Conservation (phyloP, 2,797 vertebrate genomes). For the Limosa lapponica region DNA sequence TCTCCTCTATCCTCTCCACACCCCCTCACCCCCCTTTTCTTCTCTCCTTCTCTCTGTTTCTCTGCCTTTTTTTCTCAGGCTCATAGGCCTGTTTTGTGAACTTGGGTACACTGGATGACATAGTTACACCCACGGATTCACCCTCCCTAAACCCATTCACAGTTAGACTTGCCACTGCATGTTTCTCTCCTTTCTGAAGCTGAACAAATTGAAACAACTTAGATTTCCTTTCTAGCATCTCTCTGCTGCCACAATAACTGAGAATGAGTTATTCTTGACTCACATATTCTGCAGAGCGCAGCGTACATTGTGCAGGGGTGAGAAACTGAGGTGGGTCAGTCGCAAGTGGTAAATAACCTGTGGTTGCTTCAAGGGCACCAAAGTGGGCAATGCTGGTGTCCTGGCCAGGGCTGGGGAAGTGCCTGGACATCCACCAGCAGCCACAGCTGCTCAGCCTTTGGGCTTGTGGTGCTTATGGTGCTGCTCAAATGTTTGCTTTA, state of each 20-base stretch:
- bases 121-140: constrained; percentile 56
- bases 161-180: constrained; percentile 43
- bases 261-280: background rate
- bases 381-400: background rate
- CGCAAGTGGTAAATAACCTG: background rate
- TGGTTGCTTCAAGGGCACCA: background rate
- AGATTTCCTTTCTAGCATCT: background rate
- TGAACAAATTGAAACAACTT: background rate
- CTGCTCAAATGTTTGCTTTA: background rate
- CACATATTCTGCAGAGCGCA: background rate
- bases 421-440: background rate
- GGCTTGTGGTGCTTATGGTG: rapidly evolving
- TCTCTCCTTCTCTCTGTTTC: background rate
- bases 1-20: too few species aligned
- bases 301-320: background rate
- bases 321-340: background rate
- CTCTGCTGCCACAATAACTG: background rate
- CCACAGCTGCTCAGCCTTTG: background rate
- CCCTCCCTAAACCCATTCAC: constrained; percentile 36
- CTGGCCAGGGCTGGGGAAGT: background rate
- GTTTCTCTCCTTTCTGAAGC: constrained; percentile 30
- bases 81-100: background rate
- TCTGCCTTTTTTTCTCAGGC: background rate
- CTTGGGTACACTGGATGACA: background rate
- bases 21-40: too few species aligned